Evolutionary conservation across 2,113 vertebrate genomes (phyloP).

Genomic region (Lanius collurio): DNA sequence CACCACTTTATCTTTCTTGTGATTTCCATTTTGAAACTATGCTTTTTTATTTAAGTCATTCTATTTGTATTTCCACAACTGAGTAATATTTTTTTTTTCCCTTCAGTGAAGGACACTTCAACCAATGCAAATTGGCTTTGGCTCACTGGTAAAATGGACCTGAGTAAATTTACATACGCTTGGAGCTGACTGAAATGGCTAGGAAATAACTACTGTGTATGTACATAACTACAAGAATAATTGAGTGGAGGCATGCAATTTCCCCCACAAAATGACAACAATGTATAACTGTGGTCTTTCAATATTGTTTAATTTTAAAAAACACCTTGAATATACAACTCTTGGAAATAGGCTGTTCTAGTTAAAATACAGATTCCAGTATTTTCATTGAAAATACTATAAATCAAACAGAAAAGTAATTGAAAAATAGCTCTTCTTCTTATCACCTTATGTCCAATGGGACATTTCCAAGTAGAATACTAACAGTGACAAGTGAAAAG

Average conservation of each 20-base stretch:
- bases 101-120: background rate
- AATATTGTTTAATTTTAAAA: background rate
- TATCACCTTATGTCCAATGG: background rate
- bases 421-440: conserved; percentile 4
- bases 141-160: background rate
- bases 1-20: background rate
- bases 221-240: background rate
- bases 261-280: background rate
- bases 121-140: background rate
- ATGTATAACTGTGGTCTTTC: background rate
- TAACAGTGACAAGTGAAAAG: conserved; percentile 29
- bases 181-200: background rate
- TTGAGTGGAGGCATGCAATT: background rate
- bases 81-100: background rate
- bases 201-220: background rate
- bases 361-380: background rate
- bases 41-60: background rate
- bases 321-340: background rate
- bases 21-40: background rate
- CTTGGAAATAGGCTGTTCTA: background rate
- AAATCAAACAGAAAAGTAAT: conserved; percentile 19
- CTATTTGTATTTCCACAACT: background rate
- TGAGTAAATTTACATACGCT: background rate
- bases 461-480: conserved; percentile 43
- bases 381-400: background rate